Evolutionary conservation across 1,140 invertebrate species (phyloP).

Genomic region (Littorina saxatilis): DNA sequence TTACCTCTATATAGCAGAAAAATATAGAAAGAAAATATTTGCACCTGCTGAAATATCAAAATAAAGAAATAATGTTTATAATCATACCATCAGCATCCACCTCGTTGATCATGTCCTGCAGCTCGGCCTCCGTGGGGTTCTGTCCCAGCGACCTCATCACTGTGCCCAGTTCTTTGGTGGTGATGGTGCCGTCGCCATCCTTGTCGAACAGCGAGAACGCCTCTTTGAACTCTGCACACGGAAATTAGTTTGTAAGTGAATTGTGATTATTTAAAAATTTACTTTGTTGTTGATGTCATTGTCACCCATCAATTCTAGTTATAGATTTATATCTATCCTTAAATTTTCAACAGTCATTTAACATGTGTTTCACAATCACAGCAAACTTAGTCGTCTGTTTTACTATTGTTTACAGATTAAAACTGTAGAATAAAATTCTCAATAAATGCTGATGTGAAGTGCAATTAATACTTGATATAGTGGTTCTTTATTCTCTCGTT

Average conservation of each 20-base stretch:
- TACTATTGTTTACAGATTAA: no score
- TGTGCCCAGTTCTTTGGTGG: constrained; percentile 59
- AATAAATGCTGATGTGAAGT: no score
- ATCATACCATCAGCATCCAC: constrained; percentile 80
- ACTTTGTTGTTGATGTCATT: no score
- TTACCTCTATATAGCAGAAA: no score
- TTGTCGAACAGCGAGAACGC: constrained; percentile 64
- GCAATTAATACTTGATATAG: no score
- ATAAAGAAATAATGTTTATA: not conserved
- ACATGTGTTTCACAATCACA: not conserved
- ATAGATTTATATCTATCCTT: no score
- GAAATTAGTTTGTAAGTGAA: not conserved
- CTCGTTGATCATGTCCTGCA: constrained; percentile 94
- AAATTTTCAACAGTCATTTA: not conserved
- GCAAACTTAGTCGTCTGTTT: no score
- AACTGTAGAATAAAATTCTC: no score
- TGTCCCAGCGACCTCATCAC: constrained; percentile 66
- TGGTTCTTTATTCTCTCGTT: no score
- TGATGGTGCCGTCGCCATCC: constrained; percentile 62
- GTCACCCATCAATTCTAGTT: no score
- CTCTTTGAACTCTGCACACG: constrained; percentile 58
- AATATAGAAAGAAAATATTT: not conserved
- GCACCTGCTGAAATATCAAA: not conserved
- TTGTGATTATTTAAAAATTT: no score
- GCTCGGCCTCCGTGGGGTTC: constrained; percentile 76